Percentiles rank a stretch among this genome's conserved stretches.
phyloP scores from a whole-genome alignment of 2,888 invertebrate genomes.

The Lathronympha strigana region DNA sequence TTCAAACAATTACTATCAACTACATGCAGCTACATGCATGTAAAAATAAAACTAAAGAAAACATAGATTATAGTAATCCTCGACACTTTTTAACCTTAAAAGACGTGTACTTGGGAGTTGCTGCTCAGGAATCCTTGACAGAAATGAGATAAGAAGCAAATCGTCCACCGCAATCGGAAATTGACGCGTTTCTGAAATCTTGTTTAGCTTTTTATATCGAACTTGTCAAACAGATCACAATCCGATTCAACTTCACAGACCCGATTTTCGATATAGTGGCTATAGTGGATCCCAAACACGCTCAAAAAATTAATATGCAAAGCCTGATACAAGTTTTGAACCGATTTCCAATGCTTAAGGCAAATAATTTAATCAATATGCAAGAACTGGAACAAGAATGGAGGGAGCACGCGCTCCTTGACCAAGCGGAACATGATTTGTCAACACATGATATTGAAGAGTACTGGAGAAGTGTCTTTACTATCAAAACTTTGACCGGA shows the following conservation, averaged over 20 bases:
- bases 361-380: background rate
- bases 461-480: background rate
- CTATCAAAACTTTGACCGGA: background rate
- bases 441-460: background rate
- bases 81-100: constrained; percentile 1
- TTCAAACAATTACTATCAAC: constrained; percentile 10
- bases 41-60: constrained; percentile 8
- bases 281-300: constrained; percentile 9
- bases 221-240: background rate
- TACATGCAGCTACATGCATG: constrained; percentile 12
- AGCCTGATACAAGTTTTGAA: constrained; percentile 1
- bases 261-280: constrained; percentile 6
- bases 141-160: constrained; percentile 8
- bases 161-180: constrained; percentile 8
- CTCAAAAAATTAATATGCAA: background rate
- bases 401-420: constrained; percentile 2
- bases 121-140: constrained; percentile 6
- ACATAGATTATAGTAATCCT: constrained; percentile 1
- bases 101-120: background rate
- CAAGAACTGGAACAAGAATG: constrained; percentile 4
- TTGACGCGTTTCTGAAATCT: background rate
- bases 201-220: constrained; percentile 10
- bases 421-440: constrained; percentile 4
- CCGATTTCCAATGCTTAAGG: background rate
- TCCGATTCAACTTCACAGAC: constrained; percentile 1